Base-by-base conservation (phyloP, 2,797 vertebrate species). In the Salarias fasciatus region DNA sequence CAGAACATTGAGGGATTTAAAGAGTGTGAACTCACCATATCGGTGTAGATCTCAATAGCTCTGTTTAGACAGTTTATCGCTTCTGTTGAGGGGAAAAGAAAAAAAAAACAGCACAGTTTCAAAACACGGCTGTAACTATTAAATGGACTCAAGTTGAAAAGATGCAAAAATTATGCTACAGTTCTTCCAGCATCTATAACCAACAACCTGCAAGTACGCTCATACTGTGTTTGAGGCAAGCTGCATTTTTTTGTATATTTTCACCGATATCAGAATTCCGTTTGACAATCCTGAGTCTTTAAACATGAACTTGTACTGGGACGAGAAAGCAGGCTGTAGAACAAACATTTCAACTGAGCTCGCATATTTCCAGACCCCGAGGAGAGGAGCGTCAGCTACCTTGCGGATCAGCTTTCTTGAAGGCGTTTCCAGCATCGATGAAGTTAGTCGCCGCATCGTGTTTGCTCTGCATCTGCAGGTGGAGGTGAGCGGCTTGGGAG, bases 351-450 rank as follows among this genome's bases (percentile, higher is more conserved):
- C 33, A 15, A 14, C 28, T 18, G n/a, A 6, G 2, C 24, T 31
- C 45, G 31, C 46, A 13, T n/a, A 24, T 37, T 28, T 30, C 10
- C 5, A n/a, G 6, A 13, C 11, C 38, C 2, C 1, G 1, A 8
- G 6, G 0, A 3, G 8, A 8, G 3, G 5, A 46, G 11, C 6
- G 29, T 53, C 7, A 3, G 36, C 64, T 86, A 97, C 96, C 96
- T 93, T 96, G 95, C 15, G 96, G 96, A 70, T 98, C 96, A 0
- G 96, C 95, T 87, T 98, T 98, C 87, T 97, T 98, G 88, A 97
- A 98, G 5, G 96, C 95, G 0, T 97, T 98, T 52, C 96, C 96
- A 0, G 96, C 96, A 0, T 98, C 96, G 73, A 98, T 95, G 29
- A 96, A 95, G 86, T 94, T 96, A 41, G 94, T 95, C 11, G 96